phyloP scores from a whole-genome alignment of 1,140 invertebrate genomes.

The Drosophila saltans region DNA sequence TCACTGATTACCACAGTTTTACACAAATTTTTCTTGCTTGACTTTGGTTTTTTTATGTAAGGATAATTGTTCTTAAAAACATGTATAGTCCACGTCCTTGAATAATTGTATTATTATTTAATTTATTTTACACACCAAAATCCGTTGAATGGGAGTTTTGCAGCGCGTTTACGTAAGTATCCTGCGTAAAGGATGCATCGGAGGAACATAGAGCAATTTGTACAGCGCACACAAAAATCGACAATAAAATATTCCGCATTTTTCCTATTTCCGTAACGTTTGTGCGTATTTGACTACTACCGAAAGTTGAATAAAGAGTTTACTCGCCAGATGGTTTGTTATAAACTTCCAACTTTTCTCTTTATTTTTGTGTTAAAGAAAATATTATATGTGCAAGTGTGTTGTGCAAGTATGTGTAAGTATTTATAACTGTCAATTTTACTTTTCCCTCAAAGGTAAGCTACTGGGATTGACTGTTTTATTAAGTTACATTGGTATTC shows the following conservation, averaged over 20 bases:
- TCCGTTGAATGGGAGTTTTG: slow-evolving; percentile 81
- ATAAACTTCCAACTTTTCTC: slow-evolving; percentile 44
- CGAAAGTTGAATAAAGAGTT: slow-evolving; percentile 63
- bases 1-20: too few relatives aligned
- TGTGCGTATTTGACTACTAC: slow-evolving; percentile 38
- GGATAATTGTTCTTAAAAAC: too few relatives aligned
- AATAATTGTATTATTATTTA: neutral
- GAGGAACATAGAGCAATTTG: slow-evolving; percentile 27
- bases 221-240: slow-evolving; percentile 28
- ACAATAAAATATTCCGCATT: slow-evolving; percentile 45
- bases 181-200: slow-evolving; percentile 40
- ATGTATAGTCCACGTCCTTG: too few relatives aligned
- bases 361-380: slow-evolving; percentile 39
- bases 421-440: slow-evolving; percentile 44
- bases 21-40: too few relatives aligned
- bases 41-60: too few relatives aligned
- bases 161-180: slow-evolving; percentile 84
- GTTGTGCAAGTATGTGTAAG: slow-evolving; percentile 42
- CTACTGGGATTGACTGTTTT: slow-evolving; percentile 15
- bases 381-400: slow-evolving; percentile 10
- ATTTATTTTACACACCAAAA: slow-evolving; percentile 70
- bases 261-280: slow-evolving; percentile 28
- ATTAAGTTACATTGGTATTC: slow-evolving; percentile 57
- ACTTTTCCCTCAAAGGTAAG: slow-evolving; percentile 22
- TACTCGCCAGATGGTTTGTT: slow-evolving; percentile 34